These are phyloP conservation scores for Tachystola acroxantha DNA, from an alignment of 2,888 invertebrate species.

Conservation along the genomic window DNA sequence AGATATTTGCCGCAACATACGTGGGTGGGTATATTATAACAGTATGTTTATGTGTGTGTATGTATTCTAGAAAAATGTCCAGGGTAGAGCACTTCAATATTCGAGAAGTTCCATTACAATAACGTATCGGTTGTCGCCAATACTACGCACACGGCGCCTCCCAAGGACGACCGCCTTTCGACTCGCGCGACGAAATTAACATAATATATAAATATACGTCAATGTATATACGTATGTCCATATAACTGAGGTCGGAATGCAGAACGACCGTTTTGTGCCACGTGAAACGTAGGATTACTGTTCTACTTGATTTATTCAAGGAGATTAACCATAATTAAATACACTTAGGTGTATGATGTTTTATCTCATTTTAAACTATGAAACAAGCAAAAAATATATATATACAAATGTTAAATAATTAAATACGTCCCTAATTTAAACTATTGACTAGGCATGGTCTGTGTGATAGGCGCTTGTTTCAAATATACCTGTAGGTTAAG, in stretches of 20 bases:
- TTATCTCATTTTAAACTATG: too few relatives aligned
- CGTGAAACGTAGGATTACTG: neutral
- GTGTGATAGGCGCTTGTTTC: too few relatives aligned
- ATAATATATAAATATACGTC: conserved; percentile 42
- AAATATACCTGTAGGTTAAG: too few relatives aligned
- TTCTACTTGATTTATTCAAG: neutral
- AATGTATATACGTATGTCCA: neutral
- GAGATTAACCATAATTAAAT: neutral
- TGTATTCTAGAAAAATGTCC: too few relatives aligned
- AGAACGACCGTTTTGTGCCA: neutral
- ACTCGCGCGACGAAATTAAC: conserved; percentile 51
- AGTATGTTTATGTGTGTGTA: too few relatives aligned
- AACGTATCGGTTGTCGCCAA: conserved; percentile 30
- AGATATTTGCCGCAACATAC: too few relatives aligned
- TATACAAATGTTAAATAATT: neutral
- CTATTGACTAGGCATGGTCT: too few relatives aligned
- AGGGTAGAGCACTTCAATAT: neutral
- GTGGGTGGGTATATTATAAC: too few relatives aligned
- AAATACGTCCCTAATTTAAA: too few relatives aligned
- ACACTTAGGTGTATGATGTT: too few relatives aligned
- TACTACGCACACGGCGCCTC: conserved; percentile 40
- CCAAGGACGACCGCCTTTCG: conserved; percentile 68
- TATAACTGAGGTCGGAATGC: conserved; percentile 1
- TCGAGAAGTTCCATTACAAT: conserved; percentile 3
- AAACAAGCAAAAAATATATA: too few relatives aligned